Conservation (phyloP, 2,888 invertebrate genomes). For the Alloscopus bannaensis region DNA sequence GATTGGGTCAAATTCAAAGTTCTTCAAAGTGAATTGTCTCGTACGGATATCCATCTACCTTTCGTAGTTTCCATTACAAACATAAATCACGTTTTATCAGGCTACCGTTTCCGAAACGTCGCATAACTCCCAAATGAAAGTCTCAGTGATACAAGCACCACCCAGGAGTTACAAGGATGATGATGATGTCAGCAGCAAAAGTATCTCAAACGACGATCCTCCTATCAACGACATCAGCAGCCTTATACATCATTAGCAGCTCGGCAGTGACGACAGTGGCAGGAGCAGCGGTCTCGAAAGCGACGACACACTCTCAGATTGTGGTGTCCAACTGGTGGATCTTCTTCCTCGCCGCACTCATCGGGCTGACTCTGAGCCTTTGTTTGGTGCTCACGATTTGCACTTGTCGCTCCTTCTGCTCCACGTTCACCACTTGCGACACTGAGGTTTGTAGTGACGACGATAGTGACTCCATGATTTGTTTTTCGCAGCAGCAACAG, state of each 20-base stretch:
- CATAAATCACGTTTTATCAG: too few species aligned
- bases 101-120: not conserved
- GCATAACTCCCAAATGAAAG: slow-evolving; percentile 50
- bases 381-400: slow-evolving; percentile 68
- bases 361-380: slow-evolving; percentile 66
- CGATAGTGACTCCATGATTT: slow-evolving; percentile 62
- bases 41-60: too few species aligned
- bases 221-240: slow-evolving; percentile 38
- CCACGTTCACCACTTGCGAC: slow-evolving; percentile 59
- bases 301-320: slow-evolving; percentile 52
- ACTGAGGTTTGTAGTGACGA: slow-evolving; percentile 63
- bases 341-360: slow-evolving; percentile 67
- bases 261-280: slow-evolving; percentile 30
- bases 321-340: slow-evolving; percentile 68
- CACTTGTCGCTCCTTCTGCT: slow-evolving; percentile 68
- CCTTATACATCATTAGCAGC: slow-evolving; percentile 49
- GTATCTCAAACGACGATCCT: slow-evolving; percentile 45
- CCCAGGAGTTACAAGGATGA: slow-evolving; percentile 29
- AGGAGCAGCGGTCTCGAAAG: slow-evolving; percentile 42
- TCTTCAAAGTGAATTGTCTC: too few species aligned
- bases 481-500: slow-evolving; percentile 52
- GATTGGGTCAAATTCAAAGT: too few species aligned
- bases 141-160: slow-evolving; percentile 20
- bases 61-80: not conserved
- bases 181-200: slow-evolving; percentile 56